phyloP scores from a whole-genome alignment of 1,140 invertebrate genomes.

The Chlorops oryzae region DNA sequence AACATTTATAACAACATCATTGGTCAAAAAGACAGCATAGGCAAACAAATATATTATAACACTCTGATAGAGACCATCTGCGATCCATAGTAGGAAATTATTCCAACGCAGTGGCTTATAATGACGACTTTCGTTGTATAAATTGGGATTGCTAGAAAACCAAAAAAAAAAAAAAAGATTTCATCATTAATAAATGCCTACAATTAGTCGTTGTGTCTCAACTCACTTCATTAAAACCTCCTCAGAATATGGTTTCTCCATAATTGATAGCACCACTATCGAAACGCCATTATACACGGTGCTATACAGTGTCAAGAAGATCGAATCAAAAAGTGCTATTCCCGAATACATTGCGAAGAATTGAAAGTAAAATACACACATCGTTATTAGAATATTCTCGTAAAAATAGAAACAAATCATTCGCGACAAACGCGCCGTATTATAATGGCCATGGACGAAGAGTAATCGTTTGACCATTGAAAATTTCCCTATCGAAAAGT shows the following conservation, averaged over 20 bases:
- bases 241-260: conserved; percentile 62
- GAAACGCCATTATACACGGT: conserved; percentile 66
- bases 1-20: conserved; percentile 43
- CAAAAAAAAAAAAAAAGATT: not conserved
- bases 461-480: conserved; percentile 61
- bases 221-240: conserved; percentile 55
- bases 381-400: conserved; percentile 69
- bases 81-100: conserved; percentile 60
- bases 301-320: conserved; percentile 69
- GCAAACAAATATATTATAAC: conserved; percentile 50
- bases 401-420: conserved; percentile 82
- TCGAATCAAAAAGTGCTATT: conserved; percentile 61
- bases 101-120: conserved; percentile 59
- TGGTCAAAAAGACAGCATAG: conserved; percentile 35
- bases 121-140: conserved; percentile 60
- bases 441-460: conserved; percentile 71
- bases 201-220: not conserved
- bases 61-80: conserved; percentile 53
- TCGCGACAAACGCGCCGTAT: conserved; percentile 64
- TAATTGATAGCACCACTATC: conserved; percentile 60
- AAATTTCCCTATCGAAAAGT: conserved; percentile 63
- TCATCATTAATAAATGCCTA: not conserved
- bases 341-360: conserved; percentile 55
- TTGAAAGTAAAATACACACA: conserved; percentile 54
- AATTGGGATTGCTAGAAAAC: conserved; percentile 52